A percentile compares a stretch with the other conserved stretches of the same genome.
These are phyloP conservation scores for Cantharis rufa DNA, from an alignment of 2,888 invertebrate genomes.

Conservation along the genomic window DNA sequence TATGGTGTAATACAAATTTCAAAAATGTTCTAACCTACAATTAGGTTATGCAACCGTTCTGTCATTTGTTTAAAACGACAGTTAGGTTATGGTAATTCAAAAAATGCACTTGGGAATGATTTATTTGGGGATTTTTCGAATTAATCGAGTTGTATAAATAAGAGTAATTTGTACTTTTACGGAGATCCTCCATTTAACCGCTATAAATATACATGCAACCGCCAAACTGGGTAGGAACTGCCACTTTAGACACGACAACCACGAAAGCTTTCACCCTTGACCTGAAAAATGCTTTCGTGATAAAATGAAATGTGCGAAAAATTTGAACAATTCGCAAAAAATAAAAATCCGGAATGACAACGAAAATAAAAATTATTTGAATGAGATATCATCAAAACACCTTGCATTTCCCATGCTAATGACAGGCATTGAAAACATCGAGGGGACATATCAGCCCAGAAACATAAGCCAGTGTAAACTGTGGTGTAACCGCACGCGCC, in stretches of 20 bases:
- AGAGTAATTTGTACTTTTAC: neutral
- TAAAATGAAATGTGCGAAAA: neutral
- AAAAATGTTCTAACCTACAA: too few relatives aligned
- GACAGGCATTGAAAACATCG: slow-evolving; percentile 26
- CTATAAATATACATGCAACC: neutral
- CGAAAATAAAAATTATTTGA: neutral
- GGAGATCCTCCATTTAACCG: neutral
- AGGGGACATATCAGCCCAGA: slow-evolving; percentile 31
- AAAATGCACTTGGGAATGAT: too few relatives aligned
- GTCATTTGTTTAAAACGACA: too few relatives aligned
- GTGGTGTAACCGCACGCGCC: slow-evolving; percentile 47
- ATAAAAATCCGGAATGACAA: neutral
- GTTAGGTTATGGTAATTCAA: neutral
- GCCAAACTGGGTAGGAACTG: neutral
- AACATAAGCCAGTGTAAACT: slow-evolving; percentile 42
- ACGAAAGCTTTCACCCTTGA: neutral
- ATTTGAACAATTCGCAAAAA: neutral
- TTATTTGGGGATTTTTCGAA: neutral
- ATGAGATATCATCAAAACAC: slow-evolving; percentile 32
- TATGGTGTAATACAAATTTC: neutral
- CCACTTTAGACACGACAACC: neutral
- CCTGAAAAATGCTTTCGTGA: neutral
- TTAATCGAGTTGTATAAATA: neutral
- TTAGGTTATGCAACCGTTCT: too few relatives aligned
- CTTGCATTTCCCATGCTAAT: slow-evolving; percentile 48